Evolutionary conservation across 2,797 vertebrate species (phyloP), one percentile per base, ranked within the genome.

Genomic region (Sebastes itinus): DNA sequence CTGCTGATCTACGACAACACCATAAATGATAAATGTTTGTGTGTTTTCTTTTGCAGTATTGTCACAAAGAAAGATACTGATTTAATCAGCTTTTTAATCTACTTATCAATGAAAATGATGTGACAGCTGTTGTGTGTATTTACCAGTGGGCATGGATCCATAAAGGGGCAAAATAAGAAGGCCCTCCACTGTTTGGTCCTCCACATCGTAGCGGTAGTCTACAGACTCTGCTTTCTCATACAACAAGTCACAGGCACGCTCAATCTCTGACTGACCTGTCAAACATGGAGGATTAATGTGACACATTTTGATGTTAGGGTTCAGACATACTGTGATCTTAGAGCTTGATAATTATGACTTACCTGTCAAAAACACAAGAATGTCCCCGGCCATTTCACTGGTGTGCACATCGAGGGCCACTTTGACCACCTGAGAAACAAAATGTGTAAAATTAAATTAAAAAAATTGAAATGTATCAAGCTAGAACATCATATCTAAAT

Each of bases 91-190:
- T 25, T 25, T 38, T 13, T 16, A 13, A 69, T 58, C 28, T 13
- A 22, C 4, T 33, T 60, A 5, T 42, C 20, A 49, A 30, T 23
- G 1, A 81, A 59, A 25, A 13, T 32, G 49, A 7, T 33, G 30
- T 10, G 52, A 46, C 6, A 42, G n/a, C 13, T 27, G 22, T 28
- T 69, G 28, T 12, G 4, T 28, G 46, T 2, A 33, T 85, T 90
- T 92, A 99, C 99, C 98, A 92, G 98, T 99, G 71, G 98, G 96
- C 98, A 99, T 99, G 20, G 98, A 99, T 81, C 99, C 98, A 33
- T 99, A 99, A 23, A 99, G 89, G 0, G 99, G 98, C 68, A 99
- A 87, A 86, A 99, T 98, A n/a, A 99, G 97, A 69, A 99, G 94
- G 0, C 99, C 99, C 64, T 99, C 97, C 27, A 99, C 93, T 0